Percentiles rank a stretch among this genome's conserved stretches.
phyloP scores from a whole-genome alignment of 2,888 invertebrate species.

The Diloba caeruleocephala region DNA sequence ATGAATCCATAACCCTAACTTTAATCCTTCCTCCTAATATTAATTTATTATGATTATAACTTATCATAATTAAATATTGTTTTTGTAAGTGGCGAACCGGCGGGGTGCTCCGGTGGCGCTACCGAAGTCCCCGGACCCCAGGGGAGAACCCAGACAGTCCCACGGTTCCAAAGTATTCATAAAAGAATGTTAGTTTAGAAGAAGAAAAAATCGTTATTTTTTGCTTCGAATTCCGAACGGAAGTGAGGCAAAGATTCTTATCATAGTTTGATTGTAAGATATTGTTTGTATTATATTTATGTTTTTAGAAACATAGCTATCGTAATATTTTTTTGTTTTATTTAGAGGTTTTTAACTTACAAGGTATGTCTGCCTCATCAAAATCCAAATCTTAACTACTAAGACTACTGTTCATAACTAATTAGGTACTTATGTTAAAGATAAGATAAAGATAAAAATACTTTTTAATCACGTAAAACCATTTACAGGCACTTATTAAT shows the following conservation, averaged over 20 bases:
- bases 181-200: constrained; percentile 59
- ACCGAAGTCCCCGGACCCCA: constrained; percentile 60
- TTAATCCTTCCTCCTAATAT: constrained; percentile 45
- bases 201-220: constrained; percentile 52
- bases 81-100: constrained; percentile 67
- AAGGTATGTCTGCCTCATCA: too few species aligned
- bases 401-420: too few species aligned
- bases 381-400: too few species aligned
- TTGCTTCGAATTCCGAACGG: constrained; percentile 60
- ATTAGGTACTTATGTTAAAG: too few species aligned
- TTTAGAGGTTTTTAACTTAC: too few species aligned
- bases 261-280: constrained; percentile 45
- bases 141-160: constrained; percentile 55
- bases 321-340: too few species aligned
- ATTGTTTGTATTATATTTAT: constrained; percentile 33
- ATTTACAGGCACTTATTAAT: too few species aligned
- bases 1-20: constrained; percentile 45
- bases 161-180: constrained; percentile 59
- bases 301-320: constrained; percentile 11
- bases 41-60: constrained; percentile 65
- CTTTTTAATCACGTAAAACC: too few species aligned
- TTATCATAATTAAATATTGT: constrained; percentile 65
- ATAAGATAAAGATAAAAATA: too few species aligned
- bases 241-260: constrained; percentile 61
- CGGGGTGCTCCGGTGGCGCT: constrained; percentile 67